Evolutionary conservation across 2,797 vertebrate genomes (phyloP), one percentile per base, ranked within the genome.

Genomic region (Melanotaenia maccullochi): DNA sequence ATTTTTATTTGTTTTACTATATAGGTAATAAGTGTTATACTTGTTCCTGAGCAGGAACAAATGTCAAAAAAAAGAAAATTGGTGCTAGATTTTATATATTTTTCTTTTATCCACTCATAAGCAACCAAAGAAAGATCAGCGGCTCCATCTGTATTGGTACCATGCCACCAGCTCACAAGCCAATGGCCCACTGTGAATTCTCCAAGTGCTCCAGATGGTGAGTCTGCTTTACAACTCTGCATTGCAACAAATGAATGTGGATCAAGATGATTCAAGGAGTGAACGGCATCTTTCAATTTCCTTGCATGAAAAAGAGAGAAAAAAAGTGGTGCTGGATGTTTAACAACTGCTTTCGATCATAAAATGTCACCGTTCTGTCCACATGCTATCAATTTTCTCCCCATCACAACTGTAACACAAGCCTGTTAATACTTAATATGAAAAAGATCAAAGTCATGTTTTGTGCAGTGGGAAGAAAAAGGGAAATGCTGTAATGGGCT

Each of bases 371-470:
- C 84, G 55, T 68, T 92, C 79, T 76, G 88, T 91, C 91, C 97
- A 97, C 93, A 96, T 95, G 94, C 94, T 94, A 94, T 93, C 94
- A 95, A 96, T 97, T 96, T 96, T 91, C 92, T 90, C 83, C 81
- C 89, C 90, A 90, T 91, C 90, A 87, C 91, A 89, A 93, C 89
- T 88, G 89, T 86, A 92, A 92, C 83, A 84, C 90, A 93, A 92
- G 95, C 93, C 96, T 97, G 96, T 96, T 96, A 97, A 97, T 96
- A 95, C 95, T 96, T 96, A 93, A 94, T 95, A 93, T 91, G 85
- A 94, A 89, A 88, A 85, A 94, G 94, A 97, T 97, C 96, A 97
- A 98, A 98, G 96, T 94, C 79, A 83, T 91, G 88, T 71, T 92
- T 87, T 87, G 89, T 94, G 88, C 90, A 84, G 90, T 61, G 77